A percentile compares a stretch with the other conserved stretches of the same genome.
Evolutionary conservation across 2,113 vertebrate genomes (phyloP).

Genomic region (Chloroceryle aenea): DNA sequence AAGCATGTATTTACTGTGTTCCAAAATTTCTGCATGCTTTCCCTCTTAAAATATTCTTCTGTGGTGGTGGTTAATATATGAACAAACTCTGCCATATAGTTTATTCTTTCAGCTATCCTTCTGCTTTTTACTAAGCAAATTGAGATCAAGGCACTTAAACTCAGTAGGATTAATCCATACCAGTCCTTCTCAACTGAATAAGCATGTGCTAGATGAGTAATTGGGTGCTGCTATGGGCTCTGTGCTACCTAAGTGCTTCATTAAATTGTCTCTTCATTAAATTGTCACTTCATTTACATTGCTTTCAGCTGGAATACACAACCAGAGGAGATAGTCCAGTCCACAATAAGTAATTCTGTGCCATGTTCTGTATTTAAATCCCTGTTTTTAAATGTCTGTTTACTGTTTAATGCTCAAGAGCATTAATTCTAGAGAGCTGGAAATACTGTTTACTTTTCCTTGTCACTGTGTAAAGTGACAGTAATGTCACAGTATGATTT

Average conservation of each 20-base stretch:
- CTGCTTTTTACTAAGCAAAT: conserved; percentile 23
- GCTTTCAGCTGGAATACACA: not conserved
- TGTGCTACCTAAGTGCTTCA: not conserved
- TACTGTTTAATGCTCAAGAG: not conserved
- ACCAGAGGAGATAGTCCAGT: not conserved
- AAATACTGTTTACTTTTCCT: not conserved
- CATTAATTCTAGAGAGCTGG: not conserved
- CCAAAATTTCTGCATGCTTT: not conserved
- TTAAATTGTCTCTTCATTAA: not conserved
- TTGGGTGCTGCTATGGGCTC: not conserved
- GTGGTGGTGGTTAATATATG: not conserved
- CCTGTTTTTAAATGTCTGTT: not conserved
- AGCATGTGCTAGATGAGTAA: not conserved
- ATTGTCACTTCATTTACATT: not conserved
- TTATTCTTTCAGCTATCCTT: not conserved
- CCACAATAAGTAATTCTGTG: not conserved
- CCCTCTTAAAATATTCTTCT: not conserved
- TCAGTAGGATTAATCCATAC: conserved; percentile 15
- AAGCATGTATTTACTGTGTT: not conserved
- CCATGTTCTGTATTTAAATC: not conserved
- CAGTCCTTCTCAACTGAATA: not conserved
- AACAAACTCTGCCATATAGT: not conserved
- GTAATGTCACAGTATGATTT: not conserved
- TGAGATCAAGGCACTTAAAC: conserved; percentile 16
- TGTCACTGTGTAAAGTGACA: not conserved